phyloP scores from a whole-genome alignment of 1,140 invertebrate species.

The Pogonomyrmex californicus region DNA sequence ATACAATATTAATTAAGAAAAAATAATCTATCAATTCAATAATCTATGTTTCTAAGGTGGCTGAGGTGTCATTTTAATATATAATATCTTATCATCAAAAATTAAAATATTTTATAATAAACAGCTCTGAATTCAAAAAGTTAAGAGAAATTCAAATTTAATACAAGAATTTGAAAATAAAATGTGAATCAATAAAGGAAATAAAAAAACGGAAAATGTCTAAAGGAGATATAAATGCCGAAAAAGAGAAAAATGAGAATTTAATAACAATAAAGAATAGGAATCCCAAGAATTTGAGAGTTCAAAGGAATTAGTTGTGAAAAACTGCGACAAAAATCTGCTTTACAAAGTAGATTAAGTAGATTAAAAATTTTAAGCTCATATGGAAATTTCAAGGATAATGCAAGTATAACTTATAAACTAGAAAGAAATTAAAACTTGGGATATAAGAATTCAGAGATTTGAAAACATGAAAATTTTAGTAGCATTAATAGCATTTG shows the following conservation, averaged over 20 bases:
- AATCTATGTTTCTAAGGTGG: background rate
- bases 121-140: background rate
- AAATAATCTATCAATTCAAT: background rate
- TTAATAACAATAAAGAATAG: background rate
- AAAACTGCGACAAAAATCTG: background rate
- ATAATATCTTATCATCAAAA: background rate
- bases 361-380: background rate
- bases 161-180: background rate
- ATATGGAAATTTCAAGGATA: background rate
- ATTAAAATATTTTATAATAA: background rate
- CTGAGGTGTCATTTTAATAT: background rate
- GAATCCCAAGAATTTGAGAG: background rate
- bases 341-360: background rate
- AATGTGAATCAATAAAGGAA: background rate
- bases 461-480: background rate
- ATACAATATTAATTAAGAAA: background rate
- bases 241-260: background rate
- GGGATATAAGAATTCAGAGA: background rate
- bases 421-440: background rate
- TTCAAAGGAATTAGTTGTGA: background rate
- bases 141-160: background rate
- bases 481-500: background rate
- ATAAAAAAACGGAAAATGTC: background rate
- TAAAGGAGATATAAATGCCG: background rate
- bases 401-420: background rate